Evolutionary conservation across 2,888 invertebrate species (phyloP).

Genomic region (Leucoptera coffeella): DNA sequence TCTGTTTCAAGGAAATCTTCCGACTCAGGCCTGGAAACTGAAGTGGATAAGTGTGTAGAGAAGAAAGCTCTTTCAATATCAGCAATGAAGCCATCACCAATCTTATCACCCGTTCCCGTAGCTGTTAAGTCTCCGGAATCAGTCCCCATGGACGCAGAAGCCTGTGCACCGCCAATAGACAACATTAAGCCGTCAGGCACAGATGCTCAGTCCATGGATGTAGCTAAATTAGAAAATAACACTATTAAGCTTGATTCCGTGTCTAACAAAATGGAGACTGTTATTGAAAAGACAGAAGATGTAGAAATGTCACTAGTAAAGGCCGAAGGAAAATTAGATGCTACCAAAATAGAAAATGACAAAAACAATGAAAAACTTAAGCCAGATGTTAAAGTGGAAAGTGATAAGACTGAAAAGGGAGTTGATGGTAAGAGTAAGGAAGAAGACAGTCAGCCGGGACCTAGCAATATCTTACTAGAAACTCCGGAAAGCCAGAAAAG

Average conservation of each 20-base stretch:
- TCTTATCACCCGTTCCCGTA: conserved; percentile 3
- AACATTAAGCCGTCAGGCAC: conserved; percentile 4
- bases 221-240: not conserved
- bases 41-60: conserved; percentile 22
- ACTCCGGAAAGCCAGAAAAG: conserved; percentile 60
- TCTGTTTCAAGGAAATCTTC: conserved; percentile 26
- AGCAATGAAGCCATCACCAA: conserved; percentile 10
- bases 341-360: no score
- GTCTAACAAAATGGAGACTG: not conserved
- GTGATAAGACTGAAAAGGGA: no score
- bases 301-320: not conserved
- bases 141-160: conserved; percentile 21
- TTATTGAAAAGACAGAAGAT: not conserved
- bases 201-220: not conserved
- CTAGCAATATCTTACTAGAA: conserved; percentile 30
- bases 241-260: not conserved
- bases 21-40: conserved; percentile 20
- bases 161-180: conserved; percentile 24
- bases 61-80: conserved; percentile 27
- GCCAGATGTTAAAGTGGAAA: no score
- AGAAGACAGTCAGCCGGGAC: conserved; percentile 27
- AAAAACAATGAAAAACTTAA: no score
- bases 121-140: conserved; percentile 20
- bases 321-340: not conserved
- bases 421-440: no score